Evolutionary conservation across 2,113 vertebrate genomes (phyloP).

Genomic region (Xenus cinereus): DNA sequence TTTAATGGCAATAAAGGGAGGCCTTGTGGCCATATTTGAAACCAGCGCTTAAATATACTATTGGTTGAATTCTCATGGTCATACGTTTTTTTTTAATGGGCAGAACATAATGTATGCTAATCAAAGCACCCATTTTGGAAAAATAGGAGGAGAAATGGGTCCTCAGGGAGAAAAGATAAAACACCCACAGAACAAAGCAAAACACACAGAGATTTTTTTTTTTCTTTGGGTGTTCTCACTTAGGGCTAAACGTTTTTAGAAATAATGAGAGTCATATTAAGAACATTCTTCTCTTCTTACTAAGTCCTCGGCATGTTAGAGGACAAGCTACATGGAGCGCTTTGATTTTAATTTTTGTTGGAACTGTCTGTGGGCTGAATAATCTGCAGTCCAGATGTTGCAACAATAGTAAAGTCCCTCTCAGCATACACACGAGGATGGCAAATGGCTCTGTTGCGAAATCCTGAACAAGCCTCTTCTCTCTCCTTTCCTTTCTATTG

Average conservation of each 20-base stretch:
- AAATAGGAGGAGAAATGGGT: background rate
- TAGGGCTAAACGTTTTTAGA: constrained; percentile 34
- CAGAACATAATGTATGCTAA: background rate
- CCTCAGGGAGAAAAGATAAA: constrained; percentile 18
- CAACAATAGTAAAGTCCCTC: background rate
- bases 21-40: background rate
- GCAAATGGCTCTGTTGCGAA: background rate
- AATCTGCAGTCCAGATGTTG: constrained; percentile 59
- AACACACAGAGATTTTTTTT: background rate
- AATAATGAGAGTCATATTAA: constrained; percentile 41
- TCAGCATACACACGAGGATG: background rate
- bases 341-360: constrained; percentile 58
- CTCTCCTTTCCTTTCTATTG: background rate
- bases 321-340: constrained; percentile 11
- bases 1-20: background rate
- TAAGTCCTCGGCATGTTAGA: background rate
- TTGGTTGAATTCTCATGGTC: background rate
- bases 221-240: constrained; percentile 25
- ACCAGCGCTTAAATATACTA: accelerated
- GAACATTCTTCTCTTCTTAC: constrained; percentile 38
- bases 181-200: background rate
- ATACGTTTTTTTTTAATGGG: background rate
- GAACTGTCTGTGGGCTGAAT: background rate
- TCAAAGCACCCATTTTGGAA: background rate
- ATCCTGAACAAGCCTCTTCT: background rate